These are phyloP conservation scores for Cheumatopsyche charites DNA, from an alignment of 1,140 invertebrate genomes.

Conservation along the genomic window DNA sequence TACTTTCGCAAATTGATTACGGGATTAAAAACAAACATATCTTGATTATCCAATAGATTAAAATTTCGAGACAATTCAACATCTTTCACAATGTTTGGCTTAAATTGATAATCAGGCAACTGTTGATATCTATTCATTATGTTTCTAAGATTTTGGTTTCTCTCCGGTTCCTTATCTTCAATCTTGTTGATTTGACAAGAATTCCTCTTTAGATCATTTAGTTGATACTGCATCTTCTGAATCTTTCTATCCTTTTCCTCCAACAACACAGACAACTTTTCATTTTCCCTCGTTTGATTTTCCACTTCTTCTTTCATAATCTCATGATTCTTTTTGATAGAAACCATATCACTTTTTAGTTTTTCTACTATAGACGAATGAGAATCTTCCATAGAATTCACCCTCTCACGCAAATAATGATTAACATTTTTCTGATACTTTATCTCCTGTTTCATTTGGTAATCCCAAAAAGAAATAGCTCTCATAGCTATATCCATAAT, in stretches of 20 bases:
- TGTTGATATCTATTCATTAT: constrained; percentile 35
- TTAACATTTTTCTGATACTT: constrained; percentile 58
- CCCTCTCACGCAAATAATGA: constrained; percentile 57
- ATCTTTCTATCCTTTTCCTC: constrained; percentile 59
- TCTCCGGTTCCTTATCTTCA: constrained; percentile 44
- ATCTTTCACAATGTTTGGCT: constrained; percentile 31
- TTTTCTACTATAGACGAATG: constrained; percentile 57
- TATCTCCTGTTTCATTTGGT: constrained; percentile 61
- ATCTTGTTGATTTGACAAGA: constrained; percentile 53
- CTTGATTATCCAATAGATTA: too few species aligned
- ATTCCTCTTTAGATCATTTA: constrained; percentile 56
- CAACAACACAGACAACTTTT: constrained; percentile 55
- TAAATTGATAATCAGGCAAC: constrained; percentile 32
- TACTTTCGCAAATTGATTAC: too few species aligned
- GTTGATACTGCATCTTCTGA: constrained; percentile 57
- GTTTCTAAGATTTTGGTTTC: constrained; percentile 29
- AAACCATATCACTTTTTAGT: constrained; percentile 58
- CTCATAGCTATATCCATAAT: constrained; percentile 62
- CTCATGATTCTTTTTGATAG: constrained; percentile 58
- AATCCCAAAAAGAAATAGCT: constrained; percentile 62
- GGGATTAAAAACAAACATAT: too few species aligned
- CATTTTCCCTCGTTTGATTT: constrained; percentile 57
- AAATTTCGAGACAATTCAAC: too few species aligned
- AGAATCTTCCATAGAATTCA: constrained; percentile 57
- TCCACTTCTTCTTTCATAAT: constrained; percentile 55